Base-by-base conservation (phyloP, 1,140 invertebrate species). In the Trichomalopsis sarcophagae region DNA sequence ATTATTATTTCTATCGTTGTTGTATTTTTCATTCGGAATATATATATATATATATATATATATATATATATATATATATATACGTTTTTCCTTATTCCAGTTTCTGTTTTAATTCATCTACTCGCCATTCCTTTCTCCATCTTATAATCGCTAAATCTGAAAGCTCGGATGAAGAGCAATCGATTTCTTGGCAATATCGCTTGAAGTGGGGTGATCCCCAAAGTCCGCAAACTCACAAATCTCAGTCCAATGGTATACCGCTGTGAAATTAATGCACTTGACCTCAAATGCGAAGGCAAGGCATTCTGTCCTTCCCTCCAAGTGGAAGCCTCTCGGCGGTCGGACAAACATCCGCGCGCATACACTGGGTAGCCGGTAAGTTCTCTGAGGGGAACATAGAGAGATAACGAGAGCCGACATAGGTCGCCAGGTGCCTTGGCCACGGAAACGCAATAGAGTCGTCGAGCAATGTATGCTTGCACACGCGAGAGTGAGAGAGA, bases 231-330 rank as follows among this genome's bases (percentile, higher is more conserved):
- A 33, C 30, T 21, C 14, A 71, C 68, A 33, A 71, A 71, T 71
- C 68, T 33, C 23, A 71, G 27, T 10, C 27, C 23, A 10, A 11
- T 10, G 68, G 27, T 71, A 62, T 21, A 62, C 27, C 68, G 10
- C 23, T 71, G 27, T 33, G 68, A 71, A 71, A 71, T 71, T 71
- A 30, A 71, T 71, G 30, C 68, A 71, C 68, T 71, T 33, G 68
- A 71, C 68, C 68, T 62, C 68, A 27, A 71, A 30, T 71, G 10
- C 68, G 17, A 71, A 13, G 10, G 10, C 68, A 33, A 13, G 68
- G 68, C 23, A 71, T 33, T 17, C 68, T 27, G 23, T 71, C 23
- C 68, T 71, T 1, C 68, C 30, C 13, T 33, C 10, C 23, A 62
- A 62, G 55, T 17, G 55, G 6, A 62, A 62, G 21, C 55, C 47